Conservation (phyloP, 2,113 vertebrate species). For the Neodontobutis hainanensis region DNA sequence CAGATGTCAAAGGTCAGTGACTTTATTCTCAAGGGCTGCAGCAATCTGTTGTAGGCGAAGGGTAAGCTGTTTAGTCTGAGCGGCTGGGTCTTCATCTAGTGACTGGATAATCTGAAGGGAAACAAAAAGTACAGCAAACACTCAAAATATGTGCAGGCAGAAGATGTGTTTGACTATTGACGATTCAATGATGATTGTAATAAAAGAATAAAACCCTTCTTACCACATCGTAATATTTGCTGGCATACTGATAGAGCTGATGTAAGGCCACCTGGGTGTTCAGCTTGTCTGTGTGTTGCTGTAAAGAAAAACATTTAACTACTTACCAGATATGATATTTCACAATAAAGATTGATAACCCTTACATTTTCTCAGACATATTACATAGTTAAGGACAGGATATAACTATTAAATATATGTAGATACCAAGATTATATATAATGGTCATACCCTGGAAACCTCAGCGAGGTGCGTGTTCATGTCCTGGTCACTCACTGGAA, state of each 20-base stretch:
- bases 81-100: constrained; percentile 92
- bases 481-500: constrained; percentile 96
- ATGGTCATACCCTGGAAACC: constrained; percentile 89
- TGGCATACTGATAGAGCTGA: constrained; percentile 96
- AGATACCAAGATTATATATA: neutral
- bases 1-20: constrained; percentile 92
- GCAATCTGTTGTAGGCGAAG: constrained; percentile 96
- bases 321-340: too few relatives aligned
- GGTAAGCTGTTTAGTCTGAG: constrained; percentile 96
- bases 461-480: constrained; percentile 98
- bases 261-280: constrained; percentile 93
- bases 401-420: too few relatives aligned
- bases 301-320: neutral
- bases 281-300: constrained; percentile 94
- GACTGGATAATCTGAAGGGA: constrained; percentile 89
- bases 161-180: neutral
- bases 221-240: constrained; percentile 98
- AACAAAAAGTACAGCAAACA: too few relatives aligned
- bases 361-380: too few relatives aligned
- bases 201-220: constrained; percentile 36
- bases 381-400: too few relatives aligned
- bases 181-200: neutral
- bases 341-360: too few relatives aligned
- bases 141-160: too few relatives aligned
- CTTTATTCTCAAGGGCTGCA: constrained; percentile 96